Percentiles rank a stretch among this genome's conserved stretches.
These are phyloP conservation scores for Oceanodroma tethys DNA, from an alignment of 2,113 vertebrate species.

Conservation along the genomic window DNA sequence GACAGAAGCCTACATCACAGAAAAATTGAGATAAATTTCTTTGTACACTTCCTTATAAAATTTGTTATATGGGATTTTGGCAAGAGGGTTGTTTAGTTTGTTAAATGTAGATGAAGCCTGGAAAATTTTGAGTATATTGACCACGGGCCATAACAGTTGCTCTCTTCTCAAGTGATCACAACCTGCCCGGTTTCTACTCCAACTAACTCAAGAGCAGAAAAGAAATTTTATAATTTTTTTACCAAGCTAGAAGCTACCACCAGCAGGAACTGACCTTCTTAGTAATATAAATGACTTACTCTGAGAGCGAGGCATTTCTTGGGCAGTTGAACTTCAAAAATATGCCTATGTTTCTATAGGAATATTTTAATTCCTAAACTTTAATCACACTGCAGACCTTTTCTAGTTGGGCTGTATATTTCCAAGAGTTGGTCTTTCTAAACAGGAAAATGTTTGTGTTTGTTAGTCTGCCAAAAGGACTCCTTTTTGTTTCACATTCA, in stretches of 20 bases:
- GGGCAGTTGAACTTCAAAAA: not conserved
- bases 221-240: not conserved
- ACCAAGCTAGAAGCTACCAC: not conserved
- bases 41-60: not conserved
- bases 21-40: not conserved
- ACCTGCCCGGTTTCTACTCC: not conserved
- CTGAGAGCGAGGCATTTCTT: not conserved
- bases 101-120: not conserved
- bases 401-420: not conserved
- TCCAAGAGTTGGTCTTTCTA: not conserved
- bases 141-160: not conserved
- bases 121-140: not conserved
- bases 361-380: not conserved
- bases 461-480: not conserved
- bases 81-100: not conserved
- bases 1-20: not conserved
- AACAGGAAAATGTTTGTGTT: not conserved
- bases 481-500: not conserved
- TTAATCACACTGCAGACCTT: not conserved
- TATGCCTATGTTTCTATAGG: not conserved
- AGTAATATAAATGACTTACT: not conserved
- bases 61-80: not conserved
- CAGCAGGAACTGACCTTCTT: not conserved
- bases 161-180: not conserved
- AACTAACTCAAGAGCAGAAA: not conserved